Conservation (phyloP, 1,140 invertebrate species). For the Eriosoma lanigerum region DNA sequence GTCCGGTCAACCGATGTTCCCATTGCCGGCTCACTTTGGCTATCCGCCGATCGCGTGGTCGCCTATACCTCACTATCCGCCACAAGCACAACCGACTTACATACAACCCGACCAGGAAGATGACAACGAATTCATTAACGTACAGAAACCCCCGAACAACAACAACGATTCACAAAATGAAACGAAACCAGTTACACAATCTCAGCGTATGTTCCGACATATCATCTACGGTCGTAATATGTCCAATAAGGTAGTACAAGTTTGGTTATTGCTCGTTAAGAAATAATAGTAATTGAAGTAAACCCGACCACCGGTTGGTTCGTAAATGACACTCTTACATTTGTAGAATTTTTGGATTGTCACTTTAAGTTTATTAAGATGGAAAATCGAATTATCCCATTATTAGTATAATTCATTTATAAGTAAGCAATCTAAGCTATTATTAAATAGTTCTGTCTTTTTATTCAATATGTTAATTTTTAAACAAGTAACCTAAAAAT, state of each 20-base stretch:
- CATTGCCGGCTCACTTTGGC: neutral
- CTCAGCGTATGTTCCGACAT: neutral
- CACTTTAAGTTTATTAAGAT: too few species aligned
- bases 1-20: neutral
- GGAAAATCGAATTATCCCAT: too few species aligned
- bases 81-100: neutral
- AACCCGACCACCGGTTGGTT: too few species aligned
- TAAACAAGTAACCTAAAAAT: too few species aligned
- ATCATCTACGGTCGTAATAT: neutral
- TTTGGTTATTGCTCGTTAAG: too few species aligned
- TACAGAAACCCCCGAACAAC: neutral
- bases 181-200: neutral
- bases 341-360: too few species aligned
- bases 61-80: constrained; percentile 6
- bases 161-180: neutral
- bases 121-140: neutral
- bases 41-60: constrained; percentile 23
- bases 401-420: too few species aligned
- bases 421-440: too few species aligned
- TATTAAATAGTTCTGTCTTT: too few species aligned
- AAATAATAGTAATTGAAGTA: too few species aligned
- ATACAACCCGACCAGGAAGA: neutral
- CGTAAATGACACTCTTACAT: too few species aligned
- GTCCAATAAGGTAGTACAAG: constrained; percentile 37
- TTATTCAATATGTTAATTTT: too few species aligned